Evolutionary conservation across 2,797 vertebrate species (phyloP).

Genomic region (Pangasius mekongensis): DNA sequence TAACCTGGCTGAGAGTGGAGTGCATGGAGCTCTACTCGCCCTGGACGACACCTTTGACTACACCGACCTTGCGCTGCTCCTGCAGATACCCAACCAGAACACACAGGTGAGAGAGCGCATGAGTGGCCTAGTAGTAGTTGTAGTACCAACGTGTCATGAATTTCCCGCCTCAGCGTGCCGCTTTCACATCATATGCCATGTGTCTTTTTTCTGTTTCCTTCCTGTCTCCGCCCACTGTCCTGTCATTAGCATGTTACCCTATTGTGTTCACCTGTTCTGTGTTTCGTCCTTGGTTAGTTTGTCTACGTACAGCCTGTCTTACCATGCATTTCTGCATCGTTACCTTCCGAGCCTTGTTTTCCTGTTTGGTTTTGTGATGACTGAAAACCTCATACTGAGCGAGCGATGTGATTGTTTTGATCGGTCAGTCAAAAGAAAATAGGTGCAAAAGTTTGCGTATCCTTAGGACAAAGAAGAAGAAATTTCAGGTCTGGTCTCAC

Average conservation of each 20-base stretch:
- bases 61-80: slow-evolving; percentile 88
- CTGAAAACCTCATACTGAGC: neutral
- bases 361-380: neutral
- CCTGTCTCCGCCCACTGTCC: neutral
- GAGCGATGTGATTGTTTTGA: neutral
- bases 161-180: neutral
- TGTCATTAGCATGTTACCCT: neutral
- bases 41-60: slow-evolving; percentile 94
- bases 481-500: neutral
- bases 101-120: slow-evolving; percentile 77
- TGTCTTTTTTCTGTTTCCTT: neutral
- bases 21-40: slow-evolving; percentile 87
- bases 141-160: neutral
- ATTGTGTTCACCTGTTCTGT: neutral
- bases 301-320: neutral
- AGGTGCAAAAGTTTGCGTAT: neutral
- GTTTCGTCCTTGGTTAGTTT: neutral
- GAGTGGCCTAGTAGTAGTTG: neutral
- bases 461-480: neutral
- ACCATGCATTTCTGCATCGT: neutral
- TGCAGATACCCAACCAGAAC: slow-evolving; percentile 92
- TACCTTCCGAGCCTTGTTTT: neutral
- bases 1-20: slow-evolving; percentile 89
- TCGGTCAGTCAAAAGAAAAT: neutral
- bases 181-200: neutral